Percentiles rank a stretch among this genome's conserved stretches.
These are phyloP conservation scores for Bembecia ichneumoniformis DNA, from an alignment of 2,888 invertebrate genomes.

Conservation along the genomic window DNA sequence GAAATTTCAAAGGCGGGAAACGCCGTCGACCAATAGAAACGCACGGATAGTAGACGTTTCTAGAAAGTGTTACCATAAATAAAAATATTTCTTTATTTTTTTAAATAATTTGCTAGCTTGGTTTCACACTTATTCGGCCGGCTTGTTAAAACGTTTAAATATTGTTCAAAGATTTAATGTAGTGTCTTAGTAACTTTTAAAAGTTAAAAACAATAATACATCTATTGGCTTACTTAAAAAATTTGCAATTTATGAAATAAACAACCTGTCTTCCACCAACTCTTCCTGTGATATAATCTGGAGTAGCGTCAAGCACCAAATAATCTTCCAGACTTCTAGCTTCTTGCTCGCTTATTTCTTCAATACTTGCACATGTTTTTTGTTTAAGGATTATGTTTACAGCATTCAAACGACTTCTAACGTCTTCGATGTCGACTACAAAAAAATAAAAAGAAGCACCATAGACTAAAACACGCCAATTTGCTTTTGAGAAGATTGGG, in stretches of 20 bases:
- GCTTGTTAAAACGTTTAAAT: too few relatives aligned
- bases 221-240: background rate
- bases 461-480: too few relatives aligned
- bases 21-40: constrained; percentile 31
- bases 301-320: constrained; percentile 40
- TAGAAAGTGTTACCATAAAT: constrained; percentile 32
- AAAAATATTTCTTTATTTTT: background rate
- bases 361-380: constrained; percentile 39
- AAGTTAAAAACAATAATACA: background rate
- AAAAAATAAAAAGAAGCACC: too few relatives aligned
- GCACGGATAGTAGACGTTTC: constrained; percentile 24
- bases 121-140: too few relatives aligned
- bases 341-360: constrained; percentile 32
- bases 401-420: constrained; percentile 31
- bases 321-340: constrained; percentile 30
- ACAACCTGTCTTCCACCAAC: constrained; percentile 52
- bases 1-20: constrained; percentile 32
- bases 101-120: background rate
- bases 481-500: too few relatives aligned
- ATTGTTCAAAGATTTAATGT: too few relatives aligned
- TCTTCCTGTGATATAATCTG: constrained; percentile 52
- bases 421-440: constrained; percentile 32
- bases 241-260: background rate
- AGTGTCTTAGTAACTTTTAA: too few relatives aligned
- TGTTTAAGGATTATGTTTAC: constrained; percentile 34